These are phyloP conservation scores for Columba guinea DNA, from an alignment of 2,797 vertebrate genomes.

Conservation along the genomic window DNA sequence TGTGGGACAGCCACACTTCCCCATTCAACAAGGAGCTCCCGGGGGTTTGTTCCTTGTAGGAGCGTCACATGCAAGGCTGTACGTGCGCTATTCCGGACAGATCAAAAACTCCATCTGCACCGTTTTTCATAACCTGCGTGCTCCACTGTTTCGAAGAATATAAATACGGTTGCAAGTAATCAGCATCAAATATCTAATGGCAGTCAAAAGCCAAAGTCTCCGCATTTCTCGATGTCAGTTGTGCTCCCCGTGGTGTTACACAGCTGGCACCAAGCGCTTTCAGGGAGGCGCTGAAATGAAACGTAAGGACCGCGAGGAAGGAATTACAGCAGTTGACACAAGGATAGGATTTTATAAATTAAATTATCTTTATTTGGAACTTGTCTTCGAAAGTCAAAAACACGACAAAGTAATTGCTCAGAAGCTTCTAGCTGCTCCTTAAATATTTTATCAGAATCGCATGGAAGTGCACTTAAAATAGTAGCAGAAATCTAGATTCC, in stretches of 20 bases:
- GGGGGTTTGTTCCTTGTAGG: background rate
- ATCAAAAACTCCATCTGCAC: background rate
- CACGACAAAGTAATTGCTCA: conserved; percentile 50
- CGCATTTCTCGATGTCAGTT: background rate
- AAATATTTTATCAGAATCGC: conserved; percentile 64
- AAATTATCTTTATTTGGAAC: conserved; percentile 75
- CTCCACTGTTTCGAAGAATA: background rate
- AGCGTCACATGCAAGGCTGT: too few relatives aligned
- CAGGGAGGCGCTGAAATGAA: background rate
- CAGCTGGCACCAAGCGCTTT: background rate
- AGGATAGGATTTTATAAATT: conserved; percentile 68
- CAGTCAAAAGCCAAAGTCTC: background rate
- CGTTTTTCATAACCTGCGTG: background rate
- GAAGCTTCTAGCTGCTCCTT: conserved; percentile 61
- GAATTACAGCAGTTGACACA: background rate
- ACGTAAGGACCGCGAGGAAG: accelerated
- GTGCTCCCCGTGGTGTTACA: background rate
- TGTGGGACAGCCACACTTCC: background rate
- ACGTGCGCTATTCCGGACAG: background rate
- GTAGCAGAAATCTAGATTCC: conserved; percentile 12
- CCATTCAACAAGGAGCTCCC: too few relatives aligned
- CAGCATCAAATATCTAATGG: background rate
- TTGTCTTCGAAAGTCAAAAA: conserved; percentile 72
- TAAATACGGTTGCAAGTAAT: background rate
- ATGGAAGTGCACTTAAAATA: conserved; percentile 78